These are phyloP conservation scores for Casuarius casuarius DNA, from an alignment of 2,113 vertebrate genomes.

Conservation along the genomic window DNA sequence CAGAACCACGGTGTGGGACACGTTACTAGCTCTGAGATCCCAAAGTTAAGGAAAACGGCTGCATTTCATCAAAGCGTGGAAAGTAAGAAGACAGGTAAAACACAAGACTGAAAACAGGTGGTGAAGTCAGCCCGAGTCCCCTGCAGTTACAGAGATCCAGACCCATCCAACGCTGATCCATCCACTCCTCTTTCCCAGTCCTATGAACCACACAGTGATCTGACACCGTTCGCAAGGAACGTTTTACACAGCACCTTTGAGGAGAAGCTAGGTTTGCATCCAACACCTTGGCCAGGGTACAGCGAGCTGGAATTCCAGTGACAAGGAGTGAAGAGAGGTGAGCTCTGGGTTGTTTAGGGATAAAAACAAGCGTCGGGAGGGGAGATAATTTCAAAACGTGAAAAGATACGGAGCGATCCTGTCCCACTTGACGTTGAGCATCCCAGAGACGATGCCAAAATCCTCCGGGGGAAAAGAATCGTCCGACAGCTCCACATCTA, in stretches of 20 bases:
- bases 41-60: conserved; percentile 65
- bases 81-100: neutral
- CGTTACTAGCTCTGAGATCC: conserved; percentile 87
- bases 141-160: neutral
- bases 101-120: no score
- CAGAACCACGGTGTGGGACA: conserved; percentile 94
- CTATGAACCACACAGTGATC: fast-evolving
- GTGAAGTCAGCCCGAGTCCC: neutral
- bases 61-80: neutral
- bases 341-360: neutral
- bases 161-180: neutral
- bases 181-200: neutral
- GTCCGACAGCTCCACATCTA: conserved; percentile 95
- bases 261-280: neutral
- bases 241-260: neutral
- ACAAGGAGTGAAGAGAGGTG: fast-evolving
- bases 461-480: conserved; percentile 96
- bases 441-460: conserved; percentile 95
- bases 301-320: neutral
- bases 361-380: fast-evolving
- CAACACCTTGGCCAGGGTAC: neutral
- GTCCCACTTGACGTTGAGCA: conserved; percentile 98
- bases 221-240: neutral
- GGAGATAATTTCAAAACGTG: neutral
- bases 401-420: conserved; percentile 96